These are phyloP conservation scores for Drosophila birchii DNA, from an alignment of 2,888 invertebrate genomes.

Conservation along the genomic window DNA sequence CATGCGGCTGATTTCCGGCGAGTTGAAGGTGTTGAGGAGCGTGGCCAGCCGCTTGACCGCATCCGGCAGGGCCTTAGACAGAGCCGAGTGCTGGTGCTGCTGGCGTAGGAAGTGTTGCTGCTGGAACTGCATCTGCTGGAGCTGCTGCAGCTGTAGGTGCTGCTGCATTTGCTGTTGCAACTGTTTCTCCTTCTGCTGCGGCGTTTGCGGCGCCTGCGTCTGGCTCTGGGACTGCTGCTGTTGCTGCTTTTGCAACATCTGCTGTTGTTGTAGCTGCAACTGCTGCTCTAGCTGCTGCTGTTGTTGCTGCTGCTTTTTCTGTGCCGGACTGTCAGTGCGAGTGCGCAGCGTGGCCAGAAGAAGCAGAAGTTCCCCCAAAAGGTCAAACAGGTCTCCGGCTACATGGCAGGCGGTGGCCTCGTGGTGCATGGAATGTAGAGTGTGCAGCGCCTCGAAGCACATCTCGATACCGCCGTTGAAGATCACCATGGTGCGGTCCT, in stretches of 20 bases:
- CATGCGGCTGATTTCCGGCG: slow-evolving; percentile 91
- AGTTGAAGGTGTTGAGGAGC: slow-evolving; percentile 94
- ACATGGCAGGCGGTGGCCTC: slow-evolving; percentile 96
- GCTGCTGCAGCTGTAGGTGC: slow-evolving; percentile 76
- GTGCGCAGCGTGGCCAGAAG: slow-evolving; percentile 89
- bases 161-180: slow-evolving; percentile 81
- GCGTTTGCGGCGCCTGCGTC: slow-evolving; percentile 73
- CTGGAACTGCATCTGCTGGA: slow-evolving; percentile 78
- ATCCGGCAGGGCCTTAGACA: slow-evolving; percentile 94
- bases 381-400: slow-evolving; percentile 92
- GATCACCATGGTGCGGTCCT: slow-evolving; percentile 95
- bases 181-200: slow-evolving; percentile 79
- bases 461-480: slow-evolving; percentile 93
- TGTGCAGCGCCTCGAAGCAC: slow-evolving; percentile 92
- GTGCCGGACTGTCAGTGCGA: slow-evolving; percentile 82
- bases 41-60: slow-evolving; percentile 94
- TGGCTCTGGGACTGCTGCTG: slow-evolving; percentile 69
- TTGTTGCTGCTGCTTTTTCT: slow-evolving; percentile 81
- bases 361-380: slow-evolving; percentile 91
- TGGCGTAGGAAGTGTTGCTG: slow-evolving; percentile 80
- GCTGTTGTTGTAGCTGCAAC: slow-evolving; percentile 72
- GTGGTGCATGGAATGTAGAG: slow-evolving; percentile 96
- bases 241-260: slow-evolving; percentile 70
- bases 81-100: slow-evolving; percentile 80
- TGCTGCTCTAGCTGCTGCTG: slow-evolving; percentile 71